Conservation (phyloP, 2,797 vertebrate genomes). For the Cynopterus sphinx region DNA sequence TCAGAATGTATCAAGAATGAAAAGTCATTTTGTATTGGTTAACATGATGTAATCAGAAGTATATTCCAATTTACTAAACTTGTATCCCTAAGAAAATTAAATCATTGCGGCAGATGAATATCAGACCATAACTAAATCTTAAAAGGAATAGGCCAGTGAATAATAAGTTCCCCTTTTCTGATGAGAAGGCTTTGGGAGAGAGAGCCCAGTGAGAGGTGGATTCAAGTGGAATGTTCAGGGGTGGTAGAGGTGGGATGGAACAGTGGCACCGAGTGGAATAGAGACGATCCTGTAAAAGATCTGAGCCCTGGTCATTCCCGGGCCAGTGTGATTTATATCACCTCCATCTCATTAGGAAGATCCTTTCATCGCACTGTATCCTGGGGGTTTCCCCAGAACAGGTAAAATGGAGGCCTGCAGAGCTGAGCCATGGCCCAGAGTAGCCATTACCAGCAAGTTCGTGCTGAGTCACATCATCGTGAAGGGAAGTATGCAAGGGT, state of each 20-base stretch:
- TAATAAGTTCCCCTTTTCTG: neutral
- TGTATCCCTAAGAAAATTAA: neutral
- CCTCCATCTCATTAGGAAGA: neutral
- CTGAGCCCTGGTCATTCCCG: neutral
- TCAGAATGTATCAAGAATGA: neutral
- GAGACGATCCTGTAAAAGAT: neutral
- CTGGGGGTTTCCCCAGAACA: neutral
- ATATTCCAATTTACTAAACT: neutral
- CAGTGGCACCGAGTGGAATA: neutral
- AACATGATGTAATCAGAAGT: neutral
- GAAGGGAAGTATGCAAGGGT: neutral
- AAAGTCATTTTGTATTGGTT: neutral
- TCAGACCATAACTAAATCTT: slow-evolving; percentile 1
- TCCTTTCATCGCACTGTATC: neutral
- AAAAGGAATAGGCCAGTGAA: neutral
- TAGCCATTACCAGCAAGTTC: neutral
- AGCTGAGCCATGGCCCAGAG: neutral
- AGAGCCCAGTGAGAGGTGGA: neutral
- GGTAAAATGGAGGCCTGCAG: neutral
- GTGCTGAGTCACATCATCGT: neutral
- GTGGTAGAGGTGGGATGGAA: neutral
- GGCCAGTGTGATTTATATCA: neutral
- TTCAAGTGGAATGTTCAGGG: neutral
- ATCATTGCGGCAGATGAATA: neutral
- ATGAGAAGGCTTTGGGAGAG: neutral